These are phyloP conservation scores for Poecilobothrus nobilitatus DNA, from an alignment of 2,888 invertebrate species.

Conservation along the genomic window DNA sequence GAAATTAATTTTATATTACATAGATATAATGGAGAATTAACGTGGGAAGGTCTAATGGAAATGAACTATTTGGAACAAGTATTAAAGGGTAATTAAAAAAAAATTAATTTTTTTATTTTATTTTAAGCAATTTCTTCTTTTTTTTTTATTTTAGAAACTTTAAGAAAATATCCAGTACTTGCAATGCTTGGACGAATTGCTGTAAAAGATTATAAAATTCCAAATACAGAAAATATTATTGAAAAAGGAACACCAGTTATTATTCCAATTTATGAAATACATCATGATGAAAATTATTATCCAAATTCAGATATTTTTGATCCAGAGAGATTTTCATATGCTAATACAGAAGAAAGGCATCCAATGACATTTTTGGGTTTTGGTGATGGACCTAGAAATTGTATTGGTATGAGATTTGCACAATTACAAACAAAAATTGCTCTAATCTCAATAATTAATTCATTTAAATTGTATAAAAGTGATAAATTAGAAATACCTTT, in stretches of 20 bases:
- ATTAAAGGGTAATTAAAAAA: slow-evolving; percentile 30
- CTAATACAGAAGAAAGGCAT: slow-evolving; percentile 42
- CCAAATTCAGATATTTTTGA: slow-evolving; percentile 51
- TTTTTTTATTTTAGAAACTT: slow-evolving; percentile 42
- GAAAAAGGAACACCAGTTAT: slow-evolving; percentile 42
- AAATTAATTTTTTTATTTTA: background rate
- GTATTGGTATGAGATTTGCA: slow-evolving; percentile 34
- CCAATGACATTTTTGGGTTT: slow-evolving; percentile 31
- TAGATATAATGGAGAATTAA: slow-evolving; percentile 31
- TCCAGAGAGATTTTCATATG: slow-evolving; percentile 49
- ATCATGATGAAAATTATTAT: slow-evolving; percentile 51
- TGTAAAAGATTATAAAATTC: slow-evolving; percentile 45
- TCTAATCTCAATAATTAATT: slow-evolving; percentile 29
- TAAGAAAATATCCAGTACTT: slow-evolving; percentile 50
- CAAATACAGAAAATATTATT: slow-evolving; percentile 42
- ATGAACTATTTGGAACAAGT: slow-evolving; percentile 36
- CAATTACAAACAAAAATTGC: slow-evolving; percentile 35
- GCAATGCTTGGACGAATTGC: slow-evolving; percentile 44
- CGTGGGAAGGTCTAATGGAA: slow-evolving; percentile 33
- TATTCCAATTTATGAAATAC: slow-evolving; percentile 46
- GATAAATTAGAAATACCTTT: slow-evolving; percentile 23
- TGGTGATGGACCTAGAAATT: slow-evolving; percentile 34
- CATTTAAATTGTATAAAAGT: slow-evolving; percentile 30
- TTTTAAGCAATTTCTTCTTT: background rate
- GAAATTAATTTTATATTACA: slow-evolving; percentile 31